Base-by-base conservation (phyloP, 2,113 vertebrate genomes). In the Etheostoma cragini region DNA sequence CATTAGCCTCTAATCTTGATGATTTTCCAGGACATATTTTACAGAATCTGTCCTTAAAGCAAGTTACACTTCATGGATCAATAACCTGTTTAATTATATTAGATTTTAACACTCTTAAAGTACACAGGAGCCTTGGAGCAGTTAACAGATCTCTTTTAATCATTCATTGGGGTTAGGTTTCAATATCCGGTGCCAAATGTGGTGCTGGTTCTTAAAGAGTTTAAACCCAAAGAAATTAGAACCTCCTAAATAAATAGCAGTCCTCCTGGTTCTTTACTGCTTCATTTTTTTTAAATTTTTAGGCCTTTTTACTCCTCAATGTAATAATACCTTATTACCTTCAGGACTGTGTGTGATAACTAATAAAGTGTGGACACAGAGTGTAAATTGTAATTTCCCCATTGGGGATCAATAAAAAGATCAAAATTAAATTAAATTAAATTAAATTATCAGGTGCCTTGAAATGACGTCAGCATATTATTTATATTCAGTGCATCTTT, bases 301-400 rank as follows among this genome's bases (percentile, higher is more conserved):
- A n/a, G n/a, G n/a, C n/a, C n/a, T n/a, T n/a, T n/a, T n/a, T n/a
- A n/a, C n/a, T n/a, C n/a, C 77, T 62, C 42, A 8, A 56, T 46
- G 72, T 87, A 78, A 82, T 78, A 84, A 83, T 75, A 84, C 80
- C 86, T 89, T 64, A 87, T 77, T n/a, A n/a, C n/a, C n/a, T n/a
- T n/a, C n/a, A n/a, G n/a, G n/a, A n/a, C n/a, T n/a, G n/a, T n/a
- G n/a, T n/a, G n/a, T n/a, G n/a, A n/a, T n/a, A n/a, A n/a, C n/a
- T n/a, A n/a, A n/a, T n/a, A n/a, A n/a, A n/a, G n/a, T n/a, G n/a
- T n/a, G n/a, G n/a, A n/a, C n/a, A n/a, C n/a, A n/a, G n/a, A n/a
- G n/a, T n/a, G n/a, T n/a, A n/a, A n/a, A n/a, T n/a, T n/a, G n/a
- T n/a, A n/a, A n/a, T n/a, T n/a, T n/a, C n/a, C n/a, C n/a, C n/a